Percentiles rank a stretch among this genome's conserved stretches.
phyloP scores from a whole-genome alignment of 2,113 vertebrate genomes.

The Scartelaos histophorus region DNA sequence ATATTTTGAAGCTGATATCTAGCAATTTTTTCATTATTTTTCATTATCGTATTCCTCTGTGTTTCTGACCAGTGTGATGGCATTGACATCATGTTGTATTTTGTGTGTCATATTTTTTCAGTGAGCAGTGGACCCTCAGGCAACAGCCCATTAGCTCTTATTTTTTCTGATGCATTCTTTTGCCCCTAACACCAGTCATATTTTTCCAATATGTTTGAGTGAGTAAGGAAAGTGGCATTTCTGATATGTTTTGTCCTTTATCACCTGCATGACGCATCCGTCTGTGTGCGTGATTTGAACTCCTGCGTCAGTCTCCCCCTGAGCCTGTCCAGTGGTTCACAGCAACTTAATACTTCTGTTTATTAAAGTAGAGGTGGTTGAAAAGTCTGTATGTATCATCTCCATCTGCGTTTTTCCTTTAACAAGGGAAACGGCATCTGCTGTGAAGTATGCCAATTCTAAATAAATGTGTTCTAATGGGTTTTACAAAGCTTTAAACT shows the following conservation, averaged over 20 bases:
- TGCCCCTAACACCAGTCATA: not conserved
- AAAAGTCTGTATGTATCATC: not conserved
- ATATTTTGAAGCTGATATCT: too few relatives aligned
- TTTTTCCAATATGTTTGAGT: not conserved
- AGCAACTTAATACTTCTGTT: not conserved
- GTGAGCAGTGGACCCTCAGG: conserved; percentile 7
- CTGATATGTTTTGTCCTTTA: conserved; percentile 1
- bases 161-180: conserved; percentile 13
- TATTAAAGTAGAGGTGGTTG: not conserved
- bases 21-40: too few relatives aligned
- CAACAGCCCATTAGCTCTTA: conserved; percentile 15
- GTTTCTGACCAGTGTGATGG: not conserved
- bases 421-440: conserved; percentile 53
- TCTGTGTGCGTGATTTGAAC: not conserved
- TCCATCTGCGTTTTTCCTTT: conserved; percentile 15
- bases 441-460: conserved; percentile 45
- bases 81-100: conserved; percentile 10
- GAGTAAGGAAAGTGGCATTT: conserved; percentile 4
- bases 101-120: conserved; percentile 10
- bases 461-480: conserved; percentile 51
- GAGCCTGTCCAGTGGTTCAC: not conserved
- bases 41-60: not conserved
- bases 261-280: conserved; percentile 20
- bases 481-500: conserved; percentile 46
- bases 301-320: conserved; percentile 19